Percentiles rank a stretch among this genome's conserved stretches.
Evolutionary conservation across 1,140 invertebrate species (phyloP).

Genomic region (Apolygus lucorum): DNA sequence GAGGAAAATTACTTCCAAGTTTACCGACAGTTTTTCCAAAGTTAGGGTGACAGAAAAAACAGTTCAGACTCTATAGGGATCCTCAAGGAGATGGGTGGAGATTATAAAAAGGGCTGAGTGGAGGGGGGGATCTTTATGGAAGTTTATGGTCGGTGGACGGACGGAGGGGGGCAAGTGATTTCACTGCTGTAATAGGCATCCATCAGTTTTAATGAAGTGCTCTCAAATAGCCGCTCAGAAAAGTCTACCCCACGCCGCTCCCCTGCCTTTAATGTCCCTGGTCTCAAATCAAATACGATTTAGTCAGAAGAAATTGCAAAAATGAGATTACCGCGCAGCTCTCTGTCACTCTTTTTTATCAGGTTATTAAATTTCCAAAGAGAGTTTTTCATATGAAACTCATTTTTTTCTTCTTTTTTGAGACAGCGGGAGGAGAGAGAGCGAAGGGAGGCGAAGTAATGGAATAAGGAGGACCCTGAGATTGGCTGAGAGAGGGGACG

Average conservation of each 20-base stretch:
- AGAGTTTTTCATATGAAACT: constrained; percentile 17
- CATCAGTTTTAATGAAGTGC: constrained; percentile 14
- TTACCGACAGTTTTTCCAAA: too few species aligned
- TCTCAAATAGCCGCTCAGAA: constrained; percentile 10
- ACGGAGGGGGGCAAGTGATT: background rate
- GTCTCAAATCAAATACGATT: constrained; percentile 16
- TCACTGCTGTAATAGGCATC: constrained; percentile 14
- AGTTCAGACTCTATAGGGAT: too few species aligned
- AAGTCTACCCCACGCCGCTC: background rate
- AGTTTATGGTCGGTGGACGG: background rate
- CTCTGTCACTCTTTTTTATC: constrained; percentile 15
- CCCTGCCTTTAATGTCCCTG: constrained; percentile 7
- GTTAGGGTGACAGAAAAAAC: too few species aligned
- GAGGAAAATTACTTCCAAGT: too few species aligned
- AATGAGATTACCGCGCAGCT: constrained; percentile 10
- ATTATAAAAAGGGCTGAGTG: background rate
- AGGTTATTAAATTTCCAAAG: constrained; percentile 15
- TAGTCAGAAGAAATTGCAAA: constrained; percentile 13
- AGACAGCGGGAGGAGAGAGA: background rate
- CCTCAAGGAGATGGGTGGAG: too few species aligned
- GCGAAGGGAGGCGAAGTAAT: background rate
- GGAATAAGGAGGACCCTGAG: background rate
- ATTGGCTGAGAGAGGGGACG: background rate
- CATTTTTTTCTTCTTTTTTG: background rate
- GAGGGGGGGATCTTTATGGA: background rate